Percentiles rank a stretch among this genome's conserved stretches.
Conservation (phyloP, 2,888 invertebrate species). For the Zaprionus bogoriensis region DNA sequence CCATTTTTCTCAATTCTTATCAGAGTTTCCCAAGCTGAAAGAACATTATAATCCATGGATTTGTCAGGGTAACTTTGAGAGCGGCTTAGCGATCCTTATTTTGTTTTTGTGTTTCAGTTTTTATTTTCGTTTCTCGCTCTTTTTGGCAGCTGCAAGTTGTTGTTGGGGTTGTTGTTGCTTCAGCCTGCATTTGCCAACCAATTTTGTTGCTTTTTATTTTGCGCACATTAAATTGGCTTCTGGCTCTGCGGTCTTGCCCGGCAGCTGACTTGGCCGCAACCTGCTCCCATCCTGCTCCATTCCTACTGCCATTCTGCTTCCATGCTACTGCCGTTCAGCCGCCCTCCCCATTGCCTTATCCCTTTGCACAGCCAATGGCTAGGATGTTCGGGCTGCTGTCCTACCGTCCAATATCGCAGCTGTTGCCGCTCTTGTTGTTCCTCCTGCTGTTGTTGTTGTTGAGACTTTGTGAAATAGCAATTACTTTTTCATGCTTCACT, state of each 20-base stretch:
- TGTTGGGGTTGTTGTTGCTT: constrained; percentile 29
- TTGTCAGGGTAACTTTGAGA: neutral
- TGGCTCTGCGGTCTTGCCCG: constrained; percentile 43
- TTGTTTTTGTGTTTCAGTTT: neutral
- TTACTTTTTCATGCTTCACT: constrained; percentile 77
- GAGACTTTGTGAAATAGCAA: constrained; percentile 74
- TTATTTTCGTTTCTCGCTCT: neutral
- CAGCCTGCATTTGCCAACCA: constrained; percentile 62
- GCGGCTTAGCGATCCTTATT: neutral
- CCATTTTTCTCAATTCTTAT: no score
- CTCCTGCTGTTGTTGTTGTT: constrained; percentile 7
- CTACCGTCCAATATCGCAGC: constrained; percentile 45
- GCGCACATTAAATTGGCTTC: constrained; percentile 69
- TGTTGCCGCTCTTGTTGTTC: constrained; percentile 50
- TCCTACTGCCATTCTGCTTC: no score
- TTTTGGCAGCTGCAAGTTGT: constrained; percentile 15
- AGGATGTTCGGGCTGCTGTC: constrained; percentile 10
- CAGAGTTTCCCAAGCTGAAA: no score
- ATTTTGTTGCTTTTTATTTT: constrained; percentile 62
- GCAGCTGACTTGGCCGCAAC: constrained; percentile 30
- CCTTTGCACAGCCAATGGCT: neutral
- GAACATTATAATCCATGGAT: neutral
- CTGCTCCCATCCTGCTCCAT: constrained; percentile 7
- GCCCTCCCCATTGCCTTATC: no score
- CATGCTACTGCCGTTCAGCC: no score